These are phyloP conservation scores for Andrena marginata DNA, from an alignment of 2,888 invertebrate genomes.

Conservation along the genomic window DNA sequence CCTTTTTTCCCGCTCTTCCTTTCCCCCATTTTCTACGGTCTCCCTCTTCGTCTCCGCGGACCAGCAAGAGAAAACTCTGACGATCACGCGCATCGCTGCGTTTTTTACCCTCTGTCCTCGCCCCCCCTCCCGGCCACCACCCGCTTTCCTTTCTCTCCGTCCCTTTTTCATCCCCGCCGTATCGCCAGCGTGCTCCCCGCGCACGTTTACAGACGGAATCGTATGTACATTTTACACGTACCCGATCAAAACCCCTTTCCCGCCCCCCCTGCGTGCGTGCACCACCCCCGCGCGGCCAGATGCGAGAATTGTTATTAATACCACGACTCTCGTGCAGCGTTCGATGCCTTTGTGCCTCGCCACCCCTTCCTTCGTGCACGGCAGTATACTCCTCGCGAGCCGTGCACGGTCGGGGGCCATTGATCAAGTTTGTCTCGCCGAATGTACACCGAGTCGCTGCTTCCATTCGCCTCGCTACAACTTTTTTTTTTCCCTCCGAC, in stretches of 20 bases:
- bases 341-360: conserved; percentile 9
- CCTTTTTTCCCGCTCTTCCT: conserved; percentile 14
- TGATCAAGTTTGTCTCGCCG: conserved; percentile 61
- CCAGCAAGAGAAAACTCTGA: conserved; percentile 51
- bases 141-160: neutral
- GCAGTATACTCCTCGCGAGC: conserved; percentile 25
- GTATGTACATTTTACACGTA: conserved; percentile 38
- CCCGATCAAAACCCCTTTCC: conserved; percentile 6
- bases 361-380: neutral
- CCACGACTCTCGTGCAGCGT: conserved; percentile 23
- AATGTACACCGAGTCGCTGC: conserved; percentile 52
- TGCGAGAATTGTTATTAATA: conserved; percentile 63
- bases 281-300: conserved; percentile 36
- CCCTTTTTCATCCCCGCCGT: conserved; percentile 2
- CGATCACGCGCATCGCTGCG: conserved; percentile 61
- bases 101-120: conserved; percentile 39
- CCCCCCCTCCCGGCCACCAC: conserved; percentile 3
- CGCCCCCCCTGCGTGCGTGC: conserved; percentile 15
- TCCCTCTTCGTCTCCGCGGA: conserved; percentile 21
- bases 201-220: conserved; percentile 24
- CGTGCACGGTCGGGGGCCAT: conserved; percentile 42
- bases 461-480: conserved; percentile 9
- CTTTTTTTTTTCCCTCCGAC: neutral
- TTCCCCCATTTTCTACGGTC: conserved; percentile 3
- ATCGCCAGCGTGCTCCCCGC: conserved; percentile 7